A percentile compares a stretch with the other conserved stretches of the same genome.
These are phyloP conservation scores for Dryobotodes eremita DNA, from an alignment of 2,888 invertebrate genomes.

Conservation along the genomic window DNA sequence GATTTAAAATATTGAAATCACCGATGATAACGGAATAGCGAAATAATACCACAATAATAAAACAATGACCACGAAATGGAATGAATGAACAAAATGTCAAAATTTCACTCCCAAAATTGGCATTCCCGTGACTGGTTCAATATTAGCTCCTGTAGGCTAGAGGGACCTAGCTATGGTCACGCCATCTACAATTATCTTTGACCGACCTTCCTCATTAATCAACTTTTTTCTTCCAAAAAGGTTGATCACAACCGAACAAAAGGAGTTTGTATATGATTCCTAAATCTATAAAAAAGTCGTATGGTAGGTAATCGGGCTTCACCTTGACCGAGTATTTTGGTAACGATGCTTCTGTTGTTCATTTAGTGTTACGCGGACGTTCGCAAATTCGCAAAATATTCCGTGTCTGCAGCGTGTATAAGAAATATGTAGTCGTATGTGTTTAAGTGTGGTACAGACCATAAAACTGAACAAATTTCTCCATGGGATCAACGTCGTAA, in stretches of 20 bases:
- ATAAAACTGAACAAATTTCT: neutral
- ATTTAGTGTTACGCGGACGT: slow-evolving; percentile 30
- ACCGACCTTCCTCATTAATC: too few relatives aligned
- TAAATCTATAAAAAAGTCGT: slow-evolving; percentile 41
- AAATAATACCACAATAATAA: too few relatives aligned
- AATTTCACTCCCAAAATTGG: too few relatives aligned
- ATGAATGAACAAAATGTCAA: too few relatives aligned
- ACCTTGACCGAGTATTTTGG: slow-evolving; percentile 59
- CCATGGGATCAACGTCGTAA: neutral
- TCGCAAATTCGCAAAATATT: slow-evolving; percentile 18
- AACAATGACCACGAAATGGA: too few relatives aligned
- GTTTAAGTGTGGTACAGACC: neutral
- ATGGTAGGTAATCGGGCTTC: slow-evolving; percentile 38
- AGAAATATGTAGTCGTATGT: neutral
- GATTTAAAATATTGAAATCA: too few relatives aligned
- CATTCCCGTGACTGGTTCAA: too few relatives aligned
- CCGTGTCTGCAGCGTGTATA: neutral
- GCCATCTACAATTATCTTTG: too few relatives aligned
- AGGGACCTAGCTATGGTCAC: too few relatives aligned
- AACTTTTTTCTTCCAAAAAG: neutral
- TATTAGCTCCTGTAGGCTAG: too few relatives aligned
- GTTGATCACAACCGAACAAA: slow-evolving; percentile 15
- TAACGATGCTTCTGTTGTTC: slow-evolving; percentile 34
- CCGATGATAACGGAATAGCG: too few relatives aligned
- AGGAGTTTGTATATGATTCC: slow-evolving; percentile 12